Evolutionary conservation across 2,113 vertebrate genomes (phyloP), one percentile per base, ranked within the genome.

Genomic region (Vulpes lagopus): DNA sequence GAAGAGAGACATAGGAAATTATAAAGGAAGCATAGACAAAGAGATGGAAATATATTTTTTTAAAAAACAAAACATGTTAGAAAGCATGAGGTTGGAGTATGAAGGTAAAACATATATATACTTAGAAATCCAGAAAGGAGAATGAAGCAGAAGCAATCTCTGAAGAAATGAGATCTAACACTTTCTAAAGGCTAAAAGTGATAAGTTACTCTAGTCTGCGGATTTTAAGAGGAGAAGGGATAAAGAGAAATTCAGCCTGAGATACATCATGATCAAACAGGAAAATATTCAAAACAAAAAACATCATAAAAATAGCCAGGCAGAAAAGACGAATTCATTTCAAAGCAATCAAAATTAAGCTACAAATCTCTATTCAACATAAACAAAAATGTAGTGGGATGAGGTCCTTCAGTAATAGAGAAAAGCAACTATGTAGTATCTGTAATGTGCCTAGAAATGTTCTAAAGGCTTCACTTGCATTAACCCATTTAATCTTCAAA

Each of bases 301-400:
- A 38, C 8, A 83, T 84, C 14, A 80, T 62, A 74, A 83, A 94
- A 74, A 65, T 57, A 84, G 9, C 38, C 71, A 76, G 6, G 15
- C 64, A 93, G 57, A 64, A 89, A 95, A 89, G 23, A 92, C 5
- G 94, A 76, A 64, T 79, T 97, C 25, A 88, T 65, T 74, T 80
- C n/a, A 87, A 96, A 93, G 55, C 11, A 93, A 62, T 9, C 69
- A 78, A 91, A 91, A 35, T 73, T 88, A 62, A 73, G 43, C 32
- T 89, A 11, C 5, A 35, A 62, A 30, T 51, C 9, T 94, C 19
- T 69, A 81, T 23, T 95, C 53, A 62, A n/a, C 16, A n/a, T 49
- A 96, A 84, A 80, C 17, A 43, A 64, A 9, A 67, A 91, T n/a
- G 38, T 60, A 25, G 4, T 67, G 12, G n/a, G 14, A 32, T 80